Conservation (phyloP, 2,888 invertebrate species). For the Zootermopsis nevadensis region DNA sequence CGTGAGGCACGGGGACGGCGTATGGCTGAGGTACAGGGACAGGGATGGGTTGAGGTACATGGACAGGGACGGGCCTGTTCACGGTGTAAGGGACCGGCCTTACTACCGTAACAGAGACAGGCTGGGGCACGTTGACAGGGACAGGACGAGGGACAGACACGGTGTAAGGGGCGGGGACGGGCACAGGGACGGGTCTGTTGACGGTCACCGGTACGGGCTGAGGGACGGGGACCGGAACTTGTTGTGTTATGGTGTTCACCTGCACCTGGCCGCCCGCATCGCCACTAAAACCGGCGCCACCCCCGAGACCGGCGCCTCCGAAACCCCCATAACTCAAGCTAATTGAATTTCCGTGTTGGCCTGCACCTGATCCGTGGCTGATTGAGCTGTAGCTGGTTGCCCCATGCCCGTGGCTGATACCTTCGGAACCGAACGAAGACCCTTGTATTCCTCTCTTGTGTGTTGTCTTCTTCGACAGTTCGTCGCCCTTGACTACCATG, state of each 20-base stretch:
- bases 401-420: not conserved
- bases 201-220: conserved; percentile 21
- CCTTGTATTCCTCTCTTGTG: not conserved
- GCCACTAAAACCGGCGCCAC: not conserved
- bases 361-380: not conserved
- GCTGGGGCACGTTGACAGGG: not conserved
- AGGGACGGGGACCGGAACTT: conserved; percentile 13
- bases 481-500: not conserved
- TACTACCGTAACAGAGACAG: not conserved
- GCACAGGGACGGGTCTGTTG: conserved; percentile 24
- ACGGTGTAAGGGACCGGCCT: conserved; percentile 25
- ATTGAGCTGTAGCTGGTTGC: not conserved
- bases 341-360: not conserved
- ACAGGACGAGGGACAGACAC: not conserved
- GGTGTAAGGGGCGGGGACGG: conserved; percentile 5
- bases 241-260: conserved; percentile 10
- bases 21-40: conserved; percentile 17
- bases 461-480: not conserved
- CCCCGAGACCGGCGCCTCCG: not conserved
- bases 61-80: not conserved
- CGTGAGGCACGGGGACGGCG: conserved; percentile 5
- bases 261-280: not conserved
- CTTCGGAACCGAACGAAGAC: not conserved
- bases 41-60: conserved; percentile 8
- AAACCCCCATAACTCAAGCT: not conserved